phyloP scores from a whole-genome alignment of 2,113 vertebrate genomes.

The Chrysemys picta region DNA sequence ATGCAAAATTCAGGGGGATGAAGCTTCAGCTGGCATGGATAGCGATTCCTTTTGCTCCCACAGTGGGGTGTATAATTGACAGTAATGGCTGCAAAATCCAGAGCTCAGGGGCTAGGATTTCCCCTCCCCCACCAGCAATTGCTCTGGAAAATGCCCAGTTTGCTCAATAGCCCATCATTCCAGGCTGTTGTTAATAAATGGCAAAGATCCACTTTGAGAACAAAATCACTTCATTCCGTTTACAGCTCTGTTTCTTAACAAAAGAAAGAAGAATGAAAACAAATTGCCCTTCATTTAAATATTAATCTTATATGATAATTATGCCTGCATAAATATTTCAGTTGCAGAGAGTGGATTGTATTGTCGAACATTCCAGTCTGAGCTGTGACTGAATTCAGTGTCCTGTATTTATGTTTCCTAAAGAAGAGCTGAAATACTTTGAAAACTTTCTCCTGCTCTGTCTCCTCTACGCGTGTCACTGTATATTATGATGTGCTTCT shows the following conservation, averaged over 20 bases:
- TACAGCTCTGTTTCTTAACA: slow-evolving; percentile 38
- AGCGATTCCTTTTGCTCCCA: slow-evolving; percentile 7
- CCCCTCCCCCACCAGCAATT: not conserved
- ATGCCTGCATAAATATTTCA: slow-evolving; percentile 50
- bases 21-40: not conserved
- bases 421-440: not conserved
- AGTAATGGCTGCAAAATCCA: slow-evolving; percentile 53
- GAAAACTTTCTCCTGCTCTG: not conserved
- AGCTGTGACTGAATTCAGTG: not conserved
- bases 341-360: not conserved
- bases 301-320: slow-evolving; percentile 30
- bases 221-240: not conserved
- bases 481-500: not conserved
- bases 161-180: slow-evolving; percentile 34
- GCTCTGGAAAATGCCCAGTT: not conserved
- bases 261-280: slow-evolving; percentile 23
- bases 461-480: not conserved
- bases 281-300: slow-evolving; percentile 31
- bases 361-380: not conserved
- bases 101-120: not conserved
- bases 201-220: not conserved
- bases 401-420: not conserved
- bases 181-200: not conserved
- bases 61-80: slow-evolving; percentile 42
- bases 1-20: not conserved